phyloP scores from a whole-genome alignment of 2,113 vertebrate genomes.

The Martes martes region DNA sequence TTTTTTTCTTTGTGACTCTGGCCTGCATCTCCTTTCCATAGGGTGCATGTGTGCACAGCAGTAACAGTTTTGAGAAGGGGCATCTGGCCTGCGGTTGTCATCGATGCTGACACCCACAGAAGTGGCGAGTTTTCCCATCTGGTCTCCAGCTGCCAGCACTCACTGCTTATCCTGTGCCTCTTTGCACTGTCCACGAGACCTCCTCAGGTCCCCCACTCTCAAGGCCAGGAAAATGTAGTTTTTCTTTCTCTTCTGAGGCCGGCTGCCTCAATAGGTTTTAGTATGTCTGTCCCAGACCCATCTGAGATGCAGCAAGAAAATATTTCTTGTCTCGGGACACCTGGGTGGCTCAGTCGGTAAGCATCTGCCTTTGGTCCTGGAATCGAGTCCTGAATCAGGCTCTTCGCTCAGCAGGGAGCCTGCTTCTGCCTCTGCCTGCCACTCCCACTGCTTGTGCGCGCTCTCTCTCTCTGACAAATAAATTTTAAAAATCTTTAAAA shows the following conservation, averaged over 20 bases:
- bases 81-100: neutral
- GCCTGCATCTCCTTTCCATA: neutral
- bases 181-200: neutral
- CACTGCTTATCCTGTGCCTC: neutral
- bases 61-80: neutral
- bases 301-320: neutral
- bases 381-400: no score
- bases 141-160: neutral
- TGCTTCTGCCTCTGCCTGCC: no score
- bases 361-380: neutral
- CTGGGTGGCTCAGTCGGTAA: neutral
- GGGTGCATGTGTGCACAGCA: neutral
- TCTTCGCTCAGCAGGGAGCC: no score
- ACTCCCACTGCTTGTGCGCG: no score
- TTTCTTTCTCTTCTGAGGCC: neutral
- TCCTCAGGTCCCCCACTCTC: neutral
- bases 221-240: neutral
- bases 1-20: neutral
- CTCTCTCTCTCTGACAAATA: no score
- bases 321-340: neutral
- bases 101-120: neutral
- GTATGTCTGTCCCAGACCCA: neutral
- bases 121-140: neutral
- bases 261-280: neutral
- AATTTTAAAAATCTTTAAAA: no score